Evolutionary conservation across 30 jellyfish, hydroid and myxozoan species (phyloP).

Genomic region (Morbakka virulenta): DNA sequence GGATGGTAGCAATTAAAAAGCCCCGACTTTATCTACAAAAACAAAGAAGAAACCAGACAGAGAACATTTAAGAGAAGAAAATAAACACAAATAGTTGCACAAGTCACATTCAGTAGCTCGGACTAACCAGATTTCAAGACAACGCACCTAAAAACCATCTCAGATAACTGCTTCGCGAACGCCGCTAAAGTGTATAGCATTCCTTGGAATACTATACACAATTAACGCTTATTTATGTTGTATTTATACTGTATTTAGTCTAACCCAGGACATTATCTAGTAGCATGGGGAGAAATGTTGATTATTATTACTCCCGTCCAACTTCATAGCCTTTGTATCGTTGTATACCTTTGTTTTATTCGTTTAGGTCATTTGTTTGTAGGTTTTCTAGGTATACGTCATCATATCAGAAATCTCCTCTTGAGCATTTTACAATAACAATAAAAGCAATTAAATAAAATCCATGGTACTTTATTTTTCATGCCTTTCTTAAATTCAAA

Average conservation of each 20-base stretch:
- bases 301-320: not conserved
- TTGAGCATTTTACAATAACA: too few relatives aligned
- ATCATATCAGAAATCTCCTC: not conserved
- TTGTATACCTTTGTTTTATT: not conserved
- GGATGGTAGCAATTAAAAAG: not conserved
- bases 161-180: slow-evolving; percentile 38
- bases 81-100: slow-evolving; percentile 3
- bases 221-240: slow-evolving; percentile 13
- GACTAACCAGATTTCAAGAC: slow-evolving; percentile 30
- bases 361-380: not conserved
- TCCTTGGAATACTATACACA: slow-evolving; percentile 24
- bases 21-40: not conserved
- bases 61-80: slow-evolving; percentile 8
- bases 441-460: too few relatives aligned
- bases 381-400: not conserved
- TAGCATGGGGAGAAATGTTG: not conserved
- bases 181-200: slow-evolving; percentile 16
- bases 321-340: not conserved
- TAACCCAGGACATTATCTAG: not conserved
- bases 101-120: slow-evolving; percentile 37
- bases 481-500: too few relatives aligned
- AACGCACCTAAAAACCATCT: slow-evolving; percentile 28
- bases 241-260: not conserved
- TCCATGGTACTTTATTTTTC: too few relatives aligned
- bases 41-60: not conserved